Base-by-base conservation (phyloP, 2,113 vertebrate species). In the Mohoua ochrocephala region DNA sequence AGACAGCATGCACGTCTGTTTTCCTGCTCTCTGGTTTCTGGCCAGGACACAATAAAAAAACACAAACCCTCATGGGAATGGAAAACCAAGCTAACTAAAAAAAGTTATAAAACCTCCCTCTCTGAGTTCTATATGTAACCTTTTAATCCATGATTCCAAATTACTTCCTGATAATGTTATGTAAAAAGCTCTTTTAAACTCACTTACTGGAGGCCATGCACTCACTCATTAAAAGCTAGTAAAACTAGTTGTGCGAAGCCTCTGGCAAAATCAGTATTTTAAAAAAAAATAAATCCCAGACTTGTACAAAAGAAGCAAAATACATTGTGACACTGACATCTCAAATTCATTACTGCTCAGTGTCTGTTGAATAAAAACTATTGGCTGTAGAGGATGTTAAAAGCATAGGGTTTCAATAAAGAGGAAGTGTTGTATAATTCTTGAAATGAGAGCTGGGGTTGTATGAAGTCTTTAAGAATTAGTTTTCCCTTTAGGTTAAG, bases 31-130 rank as follows among this genome's bases (percentile, higher is more conserved):
- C 67, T 82, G 57, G 35, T 59, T 15, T 23, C 69, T 49, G 23
- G 42, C 39, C 27, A 75, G 54, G 39, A 75, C 21, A 49, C 15
- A 69, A 53, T 24, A 52, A 78, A 87, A 76, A 57, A 50, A 15
- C 9, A 26, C 20, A 20, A n/a, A 50, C n/a, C 9, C 14, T 65
- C 7, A 10, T 23, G 41, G 24, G 35, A 74, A 76, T 61, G 20
- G 11, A 60, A 70, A 93, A 70, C n/a, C 44, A 61, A 65, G 33
- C 41, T 26, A 35, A 22, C 7, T 35, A 37, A 74, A 35, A 35
- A 20, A 35, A 13, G 15, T 1, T 33, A 7, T 2, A 5, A 57
- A 50, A 18, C 2, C 0, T 3, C 6, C 37, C 15, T 63, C 50
- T 65, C 35, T 28, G 8, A 44, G 11, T 70, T 90, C 39, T 69